Conservation (phyloP, 1,140 invertebrate species). For the Brachystomella parvula region DNA sequence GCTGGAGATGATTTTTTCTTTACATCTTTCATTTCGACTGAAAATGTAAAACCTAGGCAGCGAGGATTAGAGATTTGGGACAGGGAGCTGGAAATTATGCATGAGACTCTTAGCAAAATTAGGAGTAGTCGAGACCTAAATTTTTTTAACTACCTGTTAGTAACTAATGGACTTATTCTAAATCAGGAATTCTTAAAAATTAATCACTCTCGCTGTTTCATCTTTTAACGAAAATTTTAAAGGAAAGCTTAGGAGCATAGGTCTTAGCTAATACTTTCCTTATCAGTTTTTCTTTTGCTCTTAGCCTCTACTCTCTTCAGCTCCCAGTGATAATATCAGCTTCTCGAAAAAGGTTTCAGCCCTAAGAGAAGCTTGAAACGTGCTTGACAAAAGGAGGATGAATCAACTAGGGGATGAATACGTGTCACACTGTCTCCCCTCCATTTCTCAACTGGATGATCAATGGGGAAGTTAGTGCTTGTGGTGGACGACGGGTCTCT, state of each 20-base stretch:
- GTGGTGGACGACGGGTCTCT: too few species aligned
- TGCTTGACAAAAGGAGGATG: too few species aligned
- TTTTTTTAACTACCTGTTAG: background rate
- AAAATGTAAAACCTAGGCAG: background rate
- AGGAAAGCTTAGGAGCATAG: background rate
- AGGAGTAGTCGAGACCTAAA: background rate
- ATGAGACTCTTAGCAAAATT: background rate
- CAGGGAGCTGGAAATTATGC: conserved; percentile 3
- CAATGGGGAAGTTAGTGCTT: background rate
- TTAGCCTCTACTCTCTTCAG: too few species aligned
- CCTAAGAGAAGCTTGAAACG: too few species aligned
- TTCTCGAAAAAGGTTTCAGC: too few species aligned
- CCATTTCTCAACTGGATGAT: background rate
- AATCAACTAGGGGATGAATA: background rate
- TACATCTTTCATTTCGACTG: background rate
- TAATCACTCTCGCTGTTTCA: background rate
- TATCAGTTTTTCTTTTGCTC: too few species aligned
- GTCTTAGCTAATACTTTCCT: background rate
- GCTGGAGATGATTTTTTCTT: background rate
- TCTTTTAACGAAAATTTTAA: background rate
- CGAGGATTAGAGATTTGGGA: background rate
- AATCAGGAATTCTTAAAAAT: background rate
- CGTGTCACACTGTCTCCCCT: background rate
- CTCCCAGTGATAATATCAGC: too few species aligned
- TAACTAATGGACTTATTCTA: background rate